A percentile compares a stretch with the other conserved stretches of the same genome.
These are phyloP conservation scores for Agelastica alni DNA, from an alignment of 2,888 invertebrate genomes.

Conservation along the genomic window DNA sequence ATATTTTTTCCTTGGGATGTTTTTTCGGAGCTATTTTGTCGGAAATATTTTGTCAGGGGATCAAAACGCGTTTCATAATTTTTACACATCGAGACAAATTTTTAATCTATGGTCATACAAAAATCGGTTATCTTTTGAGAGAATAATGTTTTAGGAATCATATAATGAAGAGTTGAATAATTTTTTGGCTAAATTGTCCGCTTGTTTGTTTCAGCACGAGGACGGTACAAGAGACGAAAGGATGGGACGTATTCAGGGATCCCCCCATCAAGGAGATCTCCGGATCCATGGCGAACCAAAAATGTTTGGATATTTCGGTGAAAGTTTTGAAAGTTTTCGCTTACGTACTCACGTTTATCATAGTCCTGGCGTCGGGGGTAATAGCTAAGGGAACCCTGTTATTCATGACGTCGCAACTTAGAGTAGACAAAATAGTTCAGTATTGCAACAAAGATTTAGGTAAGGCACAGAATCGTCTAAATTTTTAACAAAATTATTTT, in stretches of 20 bases:
- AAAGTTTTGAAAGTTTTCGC: conserved; percentile 83
- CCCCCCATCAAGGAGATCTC: conserved; percentile 88
- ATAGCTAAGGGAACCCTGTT: conserved; percentile 86
- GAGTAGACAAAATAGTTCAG: conserved; percentile 72
- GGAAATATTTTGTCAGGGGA: no score
- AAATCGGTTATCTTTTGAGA: no score
- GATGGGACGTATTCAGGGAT: conserved; percentile 96
- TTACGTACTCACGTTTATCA: conserved; percentile 81
- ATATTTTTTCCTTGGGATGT: no score
- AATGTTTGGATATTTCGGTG: conserved; percentile 83
- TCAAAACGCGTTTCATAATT: no score
- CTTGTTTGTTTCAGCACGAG: conserved; percentile 67
- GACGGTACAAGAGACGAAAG: conserved; percentile 85
- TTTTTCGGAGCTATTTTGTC: no score
- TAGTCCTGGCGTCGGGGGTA: conserved; percentile 84
- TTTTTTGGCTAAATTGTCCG: no score
- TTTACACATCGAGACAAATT: no score
- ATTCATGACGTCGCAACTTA: conserved; percentile 90
- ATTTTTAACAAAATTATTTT: not conserved
- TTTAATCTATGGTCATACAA: no score
- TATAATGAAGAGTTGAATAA: no score
- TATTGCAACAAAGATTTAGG: conserved; percentile 88
- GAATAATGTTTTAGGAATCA: no score
- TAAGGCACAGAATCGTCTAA: no score
- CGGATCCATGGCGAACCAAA: conserved; percentile 86